Conservation (phyloP, 2,113 vertebrate species). For the Pithys albifrons region DNA sequence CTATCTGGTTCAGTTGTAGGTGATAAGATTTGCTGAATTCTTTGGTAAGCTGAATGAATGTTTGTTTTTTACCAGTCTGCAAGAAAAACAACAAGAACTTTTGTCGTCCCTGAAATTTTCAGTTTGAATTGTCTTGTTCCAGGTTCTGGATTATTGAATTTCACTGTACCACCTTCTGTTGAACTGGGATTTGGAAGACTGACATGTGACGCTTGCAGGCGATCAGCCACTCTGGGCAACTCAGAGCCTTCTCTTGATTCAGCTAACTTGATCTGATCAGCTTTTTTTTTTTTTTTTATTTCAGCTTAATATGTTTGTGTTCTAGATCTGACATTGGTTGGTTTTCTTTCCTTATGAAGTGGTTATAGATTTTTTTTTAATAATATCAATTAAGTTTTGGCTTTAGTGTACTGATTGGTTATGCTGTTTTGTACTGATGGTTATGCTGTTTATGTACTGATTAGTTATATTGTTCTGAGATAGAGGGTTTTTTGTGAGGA, state of each 20-base stretch:
- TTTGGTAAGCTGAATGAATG: neutral
- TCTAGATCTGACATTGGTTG: neutral
- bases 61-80: neutral
- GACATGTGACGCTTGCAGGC: neutral
- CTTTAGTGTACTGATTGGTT: neutral
- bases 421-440: neutral
- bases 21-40: neutral
- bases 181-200: neutral
- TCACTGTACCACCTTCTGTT: neutral
- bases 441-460: neutral
- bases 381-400: neutral
- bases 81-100: neutral
- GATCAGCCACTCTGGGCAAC: neutral
- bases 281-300: neutral
- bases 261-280: neutral
- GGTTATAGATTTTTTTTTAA: neutral
- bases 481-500: rapidly evolving
- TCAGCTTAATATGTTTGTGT: neutral
- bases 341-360: neutral
- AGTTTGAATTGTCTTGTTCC: neutral
- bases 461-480: neutral
- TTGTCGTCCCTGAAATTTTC: neutral
- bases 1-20: neutral
- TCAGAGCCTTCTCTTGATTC: neutral
- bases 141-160: neutral